phyloP scores from a whole-genome alignment of 1,140 invertebrate genomes.

The Acromyrmex heyeri region DNA sequence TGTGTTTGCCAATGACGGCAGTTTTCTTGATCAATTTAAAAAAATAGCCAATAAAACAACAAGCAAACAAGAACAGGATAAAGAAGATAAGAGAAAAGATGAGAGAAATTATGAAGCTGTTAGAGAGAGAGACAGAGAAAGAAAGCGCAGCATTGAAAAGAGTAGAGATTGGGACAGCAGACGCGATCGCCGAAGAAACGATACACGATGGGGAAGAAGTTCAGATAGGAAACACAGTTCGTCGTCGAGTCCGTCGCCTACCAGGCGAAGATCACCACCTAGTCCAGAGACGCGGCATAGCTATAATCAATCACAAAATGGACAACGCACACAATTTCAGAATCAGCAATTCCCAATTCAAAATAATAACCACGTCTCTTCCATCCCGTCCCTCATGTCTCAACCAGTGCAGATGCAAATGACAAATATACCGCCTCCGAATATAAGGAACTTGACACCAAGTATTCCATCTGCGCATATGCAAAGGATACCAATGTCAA shows the following conservation, averaged over 20 bases:
- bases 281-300: slow-evolving; percentile 78
- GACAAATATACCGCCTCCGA: slow-evolving; percentile 81
- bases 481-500: slow-evolving; percentile 82
- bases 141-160: slow-evolving; percentile 81
- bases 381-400: slow-evolving; percentile 80
- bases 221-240: slow-evolving; percentile 80
- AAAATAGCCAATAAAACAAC: slow-evolving; percentile 87
- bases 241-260: slow-evolving; percentile 83
- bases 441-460: slow-evolving; percentile 75
- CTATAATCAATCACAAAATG: slow-evolving; percentile 77
- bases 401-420: slow-evolving; percentile 80
- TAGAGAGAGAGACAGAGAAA: slow-evolving; percentile 77
- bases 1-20: slow-evolving; percentile 93
- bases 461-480: slow-evolving; percentile 80
- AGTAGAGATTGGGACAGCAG: slow-evolving; percentile 81
- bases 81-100: slow-evolving; percentile 80
- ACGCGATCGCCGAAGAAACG: slow-evolving; percentile 80
- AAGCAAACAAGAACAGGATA: slow-evolving; percentile 68
- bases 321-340: slow-evolving; percentile 72
- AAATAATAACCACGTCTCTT: slow-evolving; percentile 74
- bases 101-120: slow-evolving; percentile 80
- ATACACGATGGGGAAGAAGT: slow-evolving; percentile 80
- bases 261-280: slow-evolving; percentile 76
- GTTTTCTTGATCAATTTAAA: slow-evolving; percentile 93
- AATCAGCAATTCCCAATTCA: slow-evolving; percentile 76